Base-by-base conservation (phyloP, 1,140 invertebrate genomes). In the Drosophila ercepeae region DNA sequence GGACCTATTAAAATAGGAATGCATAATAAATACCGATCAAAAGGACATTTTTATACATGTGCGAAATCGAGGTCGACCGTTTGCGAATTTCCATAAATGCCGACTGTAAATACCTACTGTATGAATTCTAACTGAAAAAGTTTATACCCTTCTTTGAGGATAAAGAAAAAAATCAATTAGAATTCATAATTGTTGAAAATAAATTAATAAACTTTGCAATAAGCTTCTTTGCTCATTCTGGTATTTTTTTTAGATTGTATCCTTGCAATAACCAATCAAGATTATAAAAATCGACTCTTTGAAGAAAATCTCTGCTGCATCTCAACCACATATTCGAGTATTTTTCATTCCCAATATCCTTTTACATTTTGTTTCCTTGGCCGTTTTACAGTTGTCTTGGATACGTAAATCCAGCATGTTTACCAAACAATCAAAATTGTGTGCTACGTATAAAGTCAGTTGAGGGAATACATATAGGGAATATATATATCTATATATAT, bases 401-500 rank as follows among this genome's bases (percentile, higher is more conserved):
- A 49, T 53, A 25, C 48, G 49, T 39, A 54, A 39, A 39, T 72
- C 50, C 29, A 46, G 50, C 55, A 64, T 74, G 45, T 74, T 74
- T 73, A 74, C 69, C 68, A 73, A 73, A 74, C 73, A 74, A 74
- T 74, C 70, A 74, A 51, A 51, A 27, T 23, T 64, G 52, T 46
- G 18, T 64, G 45, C 18, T 42, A 21, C 51, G 53, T 27, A 29
- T 23, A 18, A 13, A 53, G 29, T 32, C 29, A 32, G 29, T 32
- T 32, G 3, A 32, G 3, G 29, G 29, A n/a, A 41, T 59, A 1
- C 16, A 32, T 34, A n/a, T n/a, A n/a, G n/a, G n/a, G n/a, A n/a
- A n/a, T n/a, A n/a, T n/a, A n/a, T n/a, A n/a, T n/a, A n/a, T n/a
- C n/a, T n/a, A 21, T 29, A 27, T 21, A 61, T 39, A 68, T 46